phyloP scores from a whole-genome alignment of 2,797 vertebrate genomes.

The Pagetopsis macropterus region DNA sequence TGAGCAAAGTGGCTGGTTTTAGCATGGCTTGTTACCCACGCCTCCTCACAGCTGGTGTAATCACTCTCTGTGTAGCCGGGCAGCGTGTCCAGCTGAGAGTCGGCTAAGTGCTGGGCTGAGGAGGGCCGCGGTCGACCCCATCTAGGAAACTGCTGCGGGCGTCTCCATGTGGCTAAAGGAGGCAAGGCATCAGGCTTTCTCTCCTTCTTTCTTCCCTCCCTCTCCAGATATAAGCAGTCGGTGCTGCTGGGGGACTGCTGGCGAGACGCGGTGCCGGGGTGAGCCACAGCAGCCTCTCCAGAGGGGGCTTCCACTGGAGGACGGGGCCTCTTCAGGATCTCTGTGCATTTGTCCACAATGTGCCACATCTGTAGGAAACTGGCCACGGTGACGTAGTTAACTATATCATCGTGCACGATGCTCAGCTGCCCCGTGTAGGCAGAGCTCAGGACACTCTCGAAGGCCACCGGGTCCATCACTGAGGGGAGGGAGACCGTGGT shows the following conservation, averaged over 20 bases:
- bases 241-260: conserved; percentile 94
- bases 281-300: conserved; percentile 41
- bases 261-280: conserved; percentile 72
- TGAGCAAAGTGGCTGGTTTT: conserved; percentile 59
- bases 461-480: conserved; percentile 92
- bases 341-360: conserved; percentile 95
- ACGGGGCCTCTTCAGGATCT: conserved; percentile 87
- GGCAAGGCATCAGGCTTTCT: conserved; percentile 79
- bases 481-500: conserved; percentile 90
- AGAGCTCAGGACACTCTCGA: conserved; percentile 90
- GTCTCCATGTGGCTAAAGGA: conserved; percentile 84
- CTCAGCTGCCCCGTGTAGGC: conserved; percentile 93
- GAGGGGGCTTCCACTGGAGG: conserved; percentile 67
- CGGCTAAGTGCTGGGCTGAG: conserved; percentile 71
- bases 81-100: conserved; percentile 74
- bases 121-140: conserved; percentile 77
- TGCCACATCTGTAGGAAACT: conserved; percentile 99
- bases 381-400: conserved; percentile 93
- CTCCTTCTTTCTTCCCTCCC: conserved; percentile 78
- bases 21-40: conserved; percentile 60
- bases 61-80: conserved; percentile 62
- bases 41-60: conserved; percentile 71
- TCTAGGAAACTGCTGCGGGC: conserved; percentile 80
- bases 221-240: conserved; percentile 88
- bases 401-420: conserved; percentile 90